These are phyloP conservation scores for Apistogramma diplotaenia DNA, from an alignment of 2,113 vertebrate genomes.

Conservation along the genomic window DNA sequence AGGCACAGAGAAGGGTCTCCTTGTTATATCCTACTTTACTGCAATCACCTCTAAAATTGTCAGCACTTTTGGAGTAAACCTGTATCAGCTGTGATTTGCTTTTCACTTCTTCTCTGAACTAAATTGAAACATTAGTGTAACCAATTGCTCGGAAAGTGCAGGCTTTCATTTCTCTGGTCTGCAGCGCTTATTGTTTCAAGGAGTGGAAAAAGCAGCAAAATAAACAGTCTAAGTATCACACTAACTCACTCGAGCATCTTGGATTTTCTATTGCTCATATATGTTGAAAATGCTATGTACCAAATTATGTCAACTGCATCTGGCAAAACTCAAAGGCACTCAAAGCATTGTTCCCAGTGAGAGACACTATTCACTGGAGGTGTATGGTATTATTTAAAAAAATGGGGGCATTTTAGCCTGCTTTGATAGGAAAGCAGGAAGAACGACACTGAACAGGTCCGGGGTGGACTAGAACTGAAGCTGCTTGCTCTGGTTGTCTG, in stretches of 20 bases:
- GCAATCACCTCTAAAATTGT: constrained; percentile 16
- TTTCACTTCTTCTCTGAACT: constrained; percentile 19
- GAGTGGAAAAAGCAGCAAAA: constrained; percentile 34
- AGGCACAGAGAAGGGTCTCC: neutral
- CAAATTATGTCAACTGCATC: constrained; percentile 6
- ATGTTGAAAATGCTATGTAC: constrained; percentile 1
- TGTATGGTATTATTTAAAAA: constrained; percentile 19
- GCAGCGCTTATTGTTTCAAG: constrained; percentile 23
- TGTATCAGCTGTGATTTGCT: constrained; percentile 20
- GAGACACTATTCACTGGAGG: constrained; percentile 17
- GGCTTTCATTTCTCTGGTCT: constrained; percentile 30
- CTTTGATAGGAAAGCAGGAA: neutral
- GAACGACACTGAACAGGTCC: neutral
- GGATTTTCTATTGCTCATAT: constrained; percentile 32
- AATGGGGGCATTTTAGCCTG: neutral
- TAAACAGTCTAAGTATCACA: constrained; percentile 23
- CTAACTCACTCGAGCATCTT: constrained; percentile 27
- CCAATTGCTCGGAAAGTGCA: constrained; percentile 37
- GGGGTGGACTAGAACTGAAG: neutral
- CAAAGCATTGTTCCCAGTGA: neutral
- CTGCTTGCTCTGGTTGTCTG: neutral
- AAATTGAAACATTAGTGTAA: constrained; percentile 59
- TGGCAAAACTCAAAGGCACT: constrained; percentile 14
- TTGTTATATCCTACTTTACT: neutral
- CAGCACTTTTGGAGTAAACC: constrained; percentile 36